phyloP scores from a whole-genome alignment of 2,113 vertebrate genomes.

The Cyprinodon brontotheroides region DNA sequence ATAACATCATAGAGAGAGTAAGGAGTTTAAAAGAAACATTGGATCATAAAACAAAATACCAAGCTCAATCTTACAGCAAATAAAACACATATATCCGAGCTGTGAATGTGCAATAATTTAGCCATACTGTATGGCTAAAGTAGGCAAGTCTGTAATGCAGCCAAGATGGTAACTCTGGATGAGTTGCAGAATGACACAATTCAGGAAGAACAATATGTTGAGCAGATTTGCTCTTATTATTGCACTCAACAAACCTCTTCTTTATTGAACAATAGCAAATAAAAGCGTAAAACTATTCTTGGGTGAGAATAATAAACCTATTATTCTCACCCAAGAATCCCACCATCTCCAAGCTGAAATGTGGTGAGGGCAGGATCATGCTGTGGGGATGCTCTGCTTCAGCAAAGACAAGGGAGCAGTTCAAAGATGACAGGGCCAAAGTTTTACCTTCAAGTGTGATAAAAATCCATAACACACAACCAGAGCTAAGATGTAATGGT shows the following conservation, averaged over 20 bases:
- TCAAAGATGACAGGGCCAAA: not conserved
- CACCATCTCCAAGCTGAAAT: not conserved
- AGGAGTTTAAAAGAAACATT: not conserved
- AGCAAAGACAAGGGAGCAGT: not conserved
- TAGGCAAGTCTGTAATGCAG: not conserved
- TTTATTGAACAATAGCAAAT: not conserved
- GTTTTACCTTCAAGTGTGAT: not conserved
- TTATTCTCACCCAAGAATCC: too few species aligned
- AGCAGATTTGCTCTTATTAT: not conserved
- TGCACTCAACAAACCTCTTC: not conserved
- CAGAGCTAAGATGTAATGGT: not conserved
- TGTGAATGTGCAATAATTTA: not conserved
- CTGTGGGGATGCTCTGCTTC: not conserved
- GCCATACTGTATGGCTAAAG: not conserved
- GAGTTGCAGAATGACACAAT: not conserved
- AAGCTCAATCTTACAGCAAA: not conserved
- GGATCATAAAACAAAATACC: not conserved
- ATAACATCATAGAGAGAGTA: not conserved
- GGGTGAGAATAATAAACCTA: too few species aligned
- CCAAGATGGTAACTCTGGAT: not conserved
- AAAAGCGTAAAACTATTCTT: not conserved
- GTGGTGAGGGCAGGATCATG: not conserved
- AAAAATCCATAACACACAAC: not conserved
- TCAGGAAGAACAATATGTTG: not conserved
- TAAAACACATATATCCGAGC: not conserved